A percentile compares a stretch with the other conserved stretches of the same genome.
phyloP scores from a whole-genome alignment of 1,140 invertebrate species.

The Spodoptera frugiperda region DNA sequence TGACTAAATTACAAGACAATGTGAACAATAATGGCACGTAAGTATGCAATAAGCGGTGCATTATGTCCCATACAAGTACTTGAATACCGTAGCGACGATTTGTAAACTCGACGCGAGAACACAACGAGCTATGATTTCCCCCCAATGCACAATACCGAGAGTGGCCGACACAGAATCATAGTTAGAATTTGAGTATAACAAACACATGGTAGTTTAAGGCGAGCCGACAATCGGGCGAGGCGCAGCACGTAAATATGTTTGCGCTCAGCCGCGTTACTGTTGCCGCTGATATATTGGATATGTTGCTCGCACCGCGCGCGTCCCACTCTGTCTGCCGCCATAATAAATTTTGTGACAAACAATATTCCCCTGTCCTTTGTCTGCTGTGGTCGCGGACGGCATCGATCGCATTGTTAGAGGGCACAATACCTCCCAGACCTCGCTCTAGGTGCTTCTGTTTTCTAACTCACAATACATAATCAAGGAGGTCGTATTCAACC shows the following conservation, averaged over 20 bases:
- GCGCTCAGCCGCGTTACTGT: conserved; percentile 43
- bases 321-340: conserved; percentile 62
- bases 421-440: conserved; percentile 60
- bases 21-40: conserved; percentile 19
- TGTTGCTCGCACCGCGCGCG: conserved; percentile 59
- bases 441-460: conserved; percentile 49
- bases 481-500: conserved; percentile 17
- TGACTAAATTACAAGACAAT: conserved; percentile 34
- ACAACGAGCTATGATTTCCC: too few species aligned
- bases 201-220: conserved; percentile 28
- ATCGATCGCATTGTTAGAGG: conserved; percentile 66
- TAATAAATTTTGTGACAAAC: conserved; percentile 85
- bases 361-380: conserved; percentile 81
- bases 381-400: conserved; percentile 60
- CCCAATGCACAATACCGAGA: neutral
- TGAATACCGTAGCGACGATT: neutral
- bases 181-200: conserved; percentile 31
- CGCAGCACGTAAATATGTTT: conserved; percentile 57
- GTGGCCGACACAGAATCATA: neutral
- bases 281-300: conserved; percentile 57
- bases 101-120: neutral
- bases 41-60: neutral
- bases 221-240: conserved; percentile 40
- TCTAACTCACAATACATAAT: conserved; percentile 45
- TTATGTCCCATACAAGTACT: neutral